Evolutionary conservation across 2,888 invertebrate genomes (phyloP), one percentile per base, ranked within the genome.

Genomic region (Microplitis manilae): DNA sequence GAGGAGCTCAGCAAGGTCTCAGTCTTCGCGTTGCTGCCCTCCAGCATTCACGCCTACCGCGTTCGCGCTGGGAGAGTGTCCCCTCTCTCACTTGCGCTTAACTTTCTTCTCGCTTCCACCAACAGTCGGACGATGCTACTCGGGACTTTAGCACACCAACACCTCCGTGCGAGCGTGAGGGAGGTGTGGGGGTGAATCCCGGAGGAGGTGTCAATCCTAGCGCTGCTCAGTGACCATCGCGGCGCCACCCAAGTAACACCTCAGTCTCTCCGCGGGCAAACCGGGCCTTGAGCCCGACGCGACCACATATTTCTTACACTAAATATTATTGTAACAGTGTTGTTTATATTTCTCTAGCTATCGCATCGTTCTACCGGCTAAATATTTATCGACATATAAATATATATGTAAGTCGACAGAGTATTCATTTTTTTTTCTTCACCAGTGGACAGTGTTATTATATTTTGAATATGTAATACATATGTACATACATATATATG

Each of bases 231-330:
- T 90, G 90, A 89, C 89, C 89, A 89, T 89, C 89, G 89, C 89
- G 90, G 89, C 90, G 89, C 90, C 89, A 90, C 89, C 90, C 90
- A 90, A 89, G 90, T 90, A 90, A 90, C 90, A 90, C 90, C 90
- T 89, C 89, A 86, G 87, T 86, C 86, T 87, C 86, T 86, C 85
- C 80, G 85, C 86, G 85, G 83, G 81, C 82, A 80, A 82, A 76
- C 50, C 30, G 62, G 73, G 73, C 73, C 50, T 65, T 20, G 41
- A 73, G 64, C 73, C 73, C 67, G 64, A 71, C 74, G 77, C 77
- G 77, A 73, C 73, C 65, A 70, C 74, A 70, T 40, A 71, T 73
- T 65, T 75, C 41, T 39, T 67, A 20, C 20, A 17, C 13, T 17
- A 62, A 65, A 67, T 73, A 67, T 60, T 73, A 20, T 8, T 40